Evolutionary conservation across 2,113 vertebrate genomes (phyloP).

Genomic region (Muntiacus muntjak): DNA sequence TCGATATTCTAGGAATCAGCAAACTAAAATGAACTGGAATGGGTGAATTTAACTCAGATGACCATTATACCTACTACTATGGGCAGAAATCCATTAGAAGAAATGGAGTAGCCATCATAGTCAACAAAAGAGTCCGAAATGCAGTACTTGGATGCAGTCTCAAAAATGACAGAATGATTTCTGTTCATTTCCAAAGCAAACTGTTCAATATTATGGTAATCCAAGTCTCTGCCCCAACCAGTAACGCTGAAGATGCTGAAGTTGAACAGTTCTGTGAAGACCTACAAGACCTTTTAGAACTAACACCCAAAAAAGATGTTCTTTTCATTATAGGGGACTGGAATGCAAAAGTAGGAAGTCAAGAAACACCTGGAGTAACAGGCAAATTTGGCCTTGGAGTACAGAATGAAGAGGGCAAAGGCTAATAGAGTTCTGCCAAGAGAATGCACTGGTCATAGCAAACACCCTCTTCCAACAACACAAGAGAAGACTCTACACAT

Average conservation of each 20-base stretch:
- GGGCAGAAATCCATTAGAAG: background rate
- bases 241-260: background rate
- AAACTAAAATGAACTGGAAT: background rate
- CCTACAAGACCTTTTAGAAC: background rate
- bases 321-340: background rate
- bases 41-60: background rate
- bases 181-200: background rate
- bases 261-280: background rate
- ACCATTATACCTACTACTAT: background rate
- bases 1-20: background rate
- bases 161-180: background rate
- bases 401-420: background rate
- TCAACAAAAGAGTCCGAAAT: background rate
- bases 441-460: fast-evolving
- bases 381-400: background rate
- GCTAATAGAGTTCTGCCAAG: background rate
- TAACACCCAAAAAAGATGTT: background rate
- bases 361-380: background rate
- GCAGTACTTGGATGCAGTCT: background rate
- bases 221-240: background rate
- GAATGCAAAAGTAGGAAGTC: background rate
- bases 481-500: background rate
- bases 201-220: background rate
- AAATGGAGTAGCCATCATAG: background rate
- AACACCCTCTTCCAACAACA: background rate